These are phyloP conservation scores for Ceuthmochares aereus DNA, from an alignment of 2,113 vertebrate species.

Conservation along the genomic window DNA sequence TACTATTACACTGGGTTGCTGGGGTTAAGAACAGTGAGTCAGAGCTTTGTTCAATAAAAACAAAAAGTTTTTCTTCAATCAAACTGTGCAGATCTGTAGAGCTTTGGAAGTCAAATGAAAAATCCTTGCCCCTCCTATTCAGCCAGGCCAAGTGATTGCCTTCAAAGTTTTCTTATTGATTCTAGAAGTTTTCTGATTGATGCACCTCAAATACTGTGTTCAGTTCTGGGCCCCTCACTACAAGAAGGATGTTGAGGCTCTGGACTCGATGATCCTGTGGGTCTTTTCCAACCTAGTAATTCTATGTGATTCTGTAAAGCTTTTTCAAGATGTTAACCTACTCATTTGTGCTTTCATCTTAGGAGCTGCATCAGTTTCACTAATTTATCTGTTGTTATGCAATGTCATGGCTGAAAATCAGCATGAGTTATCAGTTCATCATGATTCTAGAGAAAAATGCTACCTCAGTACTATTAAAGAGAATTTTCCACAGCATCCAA, in stretches of 20 bases:
- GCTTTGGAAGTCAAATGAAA: slow-evolving; percentile 22
- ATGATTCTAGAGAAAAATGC: neutral
- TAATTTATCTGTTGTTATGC: neutral
- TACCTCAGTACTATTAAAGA: neutral
- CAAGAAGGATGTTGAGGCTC: no score
- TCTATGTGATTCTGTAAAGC: neutral
- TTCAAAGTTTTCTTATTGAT: slow-evolving; percentile 39
- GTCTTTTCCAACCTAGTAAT: no score
- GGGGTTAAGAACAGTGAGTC: slow-evolving; percentile 26
- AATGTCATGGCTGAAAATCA: neutral
- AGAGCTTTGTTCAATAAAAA: slow-evolving; percentile 34
- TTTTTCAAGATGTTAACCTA: neutral
- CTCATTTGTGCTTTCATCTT: slow-evolving; percentile 2
- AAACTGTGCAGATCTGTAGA: neutral
- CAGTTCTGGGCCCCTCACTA: no score
- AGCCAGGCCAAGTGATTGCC: neutral
- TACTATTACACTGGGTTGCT: neutral
- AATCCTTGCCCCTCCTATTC: neutral
- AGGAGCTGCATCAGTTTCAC: neutral
- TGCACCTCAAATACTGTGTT: no score
- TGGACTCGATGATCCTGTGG: no score
- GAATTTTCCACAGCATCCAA: neutral
- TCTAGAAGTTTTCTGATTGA: neutral
- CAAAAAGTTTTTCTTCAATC: slow-evolving; percentile 30
- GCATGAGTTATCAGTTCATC: neutral